Evolutionary conservation across 2,797 vertebrate genomes (phyloP).

Genomic region (Somateria mollissima): DNA sequence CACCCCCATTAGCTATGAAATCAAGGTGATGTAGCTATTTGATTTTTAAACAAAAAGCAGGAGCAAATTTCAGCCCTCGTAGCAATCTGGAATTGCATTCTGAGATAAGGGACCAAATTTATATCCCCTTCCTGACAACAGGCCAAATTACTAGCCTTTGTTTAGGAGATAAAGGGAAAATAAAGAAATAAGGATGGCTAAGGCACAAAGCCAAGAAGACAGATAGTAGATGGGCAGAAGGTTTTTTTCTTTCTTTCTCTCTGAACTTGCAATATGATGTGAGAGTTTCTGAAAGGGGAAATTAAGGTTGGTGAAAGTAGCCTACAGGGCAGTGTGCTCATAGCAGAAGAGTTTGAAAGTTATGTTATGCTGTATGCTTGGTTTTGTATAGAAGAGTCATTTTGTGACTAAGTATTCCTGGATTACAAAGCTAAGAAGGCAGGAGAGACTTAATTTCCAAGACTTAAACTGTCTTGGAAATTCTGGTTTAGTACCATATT

Average conservation of each 20-base stretch:
- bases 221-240: neutral
- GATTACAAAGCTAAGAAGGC: neutral
- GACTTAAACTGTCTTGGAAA: neutral
- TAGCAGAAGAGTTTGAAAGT: neutral
- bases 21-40: slow-evolving; percentile 38
- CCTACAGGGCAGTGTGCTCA: neutral
- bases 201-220: neutral
- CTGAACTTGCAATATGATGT: neutral
- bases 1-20: slow-evolving; percentile 47
- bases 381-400: neutral
- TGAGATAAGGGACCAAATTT: neutral
- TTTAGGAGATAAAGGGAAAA: slow-evolving; percentile 10
- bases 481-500: neutral
- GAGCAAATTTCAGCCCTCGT: neutral
- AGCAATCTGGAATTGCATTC: neutral
- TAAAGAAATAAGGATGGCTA: neutral
- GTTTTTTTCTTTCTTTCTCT: neutral
- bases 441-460: neutral
- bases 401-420: neutral
- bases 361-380: neutral
- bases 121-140: neutral
- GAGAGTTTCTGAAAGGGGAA: neutral
- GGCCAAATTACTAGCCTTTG: neutral
- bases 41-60: slow-evolving; percentile 42
- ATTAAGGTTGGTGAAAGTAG: neutral